Conservation (phyloP, 92 coral and sea anemone genomes). For the Pocillopora meandrina region DNA sequence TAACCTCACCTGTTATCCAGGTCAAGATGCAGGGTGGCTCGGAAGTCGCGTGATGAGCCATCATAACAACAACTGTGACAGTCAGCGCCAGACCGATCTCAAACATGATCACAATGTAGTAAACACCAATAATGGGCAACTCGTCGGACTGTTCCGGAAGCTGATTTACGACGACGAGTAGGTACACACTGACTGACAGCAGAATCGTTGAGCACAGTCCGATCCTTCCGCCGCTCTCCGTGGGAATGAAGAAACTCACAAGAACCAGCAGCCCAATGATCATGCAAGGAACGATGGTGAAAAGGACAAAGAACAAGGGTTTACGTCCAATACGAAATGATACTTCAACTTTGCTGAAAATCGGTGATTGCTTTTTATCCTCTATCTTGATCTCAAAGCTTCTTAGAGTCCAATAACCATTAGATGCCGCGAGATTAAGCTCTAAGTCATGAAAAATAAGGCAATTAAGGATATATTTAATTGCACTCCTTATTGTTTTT, state of each 20-base stretch:
- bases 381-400: neutral
- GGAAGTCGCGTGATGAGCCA: constrained; percentile 56
- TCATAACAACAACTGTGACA: constrained; percentile 60
- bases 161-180: constrained; percentile 63
- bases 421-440: constrained; percentile 23
- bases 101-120: constrained; percentile 61
- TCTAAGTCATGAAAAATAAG: neutral
- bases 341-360: constrained; percentile 24
- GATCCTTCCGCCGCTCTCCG: constrained; percentile 76
- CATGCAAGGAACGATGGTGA: constrained; percentile 66
- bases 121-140: constrained; percentile 57
- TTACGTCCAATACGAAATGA: constrained; percentile 38
- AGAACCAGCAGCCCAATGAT: constrained; percentile 71
- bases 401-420: constrained; percentile 40
- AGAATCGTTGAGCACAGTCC: constrained; percentile 70
- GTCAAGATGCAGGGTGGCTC: constrained; percentile 55
- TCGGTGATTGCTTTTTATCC: neutral
- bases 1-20: constrained; percentile 37
- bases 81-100: constrained; percentile 58
- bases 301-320: constrained; percentile 60
- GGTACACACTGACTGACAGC: constrained; percentile 70
- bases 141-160: constrained; percentile 68
- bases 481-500: too few species aligned
- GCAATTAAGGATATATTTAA: too few species aligned
- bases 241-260: constrained; percentile 76